A percentile compares a stretch with the other conserved stretches of the same genome.
phyloP scores from a whole-genome alignment of 1,140 invertebrate species.

The Caerostris darwini region DNA sequence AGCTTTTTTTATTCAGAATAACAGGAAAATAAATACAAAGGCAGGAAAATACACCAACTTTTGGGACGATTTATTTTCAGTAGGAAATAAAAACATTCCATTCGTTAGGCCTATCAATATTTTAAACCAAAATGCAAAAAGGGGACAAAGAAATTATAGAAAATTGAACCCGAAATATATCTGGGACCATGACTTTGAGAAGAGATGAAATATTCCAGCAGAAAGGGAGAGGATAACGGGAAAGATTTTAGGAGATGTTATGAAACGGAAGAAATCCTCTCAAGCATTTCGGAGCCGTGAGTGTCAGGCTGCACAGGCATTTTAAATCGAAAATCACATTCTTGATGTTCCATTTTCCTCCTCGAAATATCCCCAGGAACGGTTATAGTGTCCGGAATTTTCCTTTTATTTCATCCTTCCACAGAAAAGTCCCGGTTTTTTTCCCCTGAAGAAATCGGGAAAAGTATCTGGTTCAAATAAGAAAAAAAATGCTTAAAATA shows the following conservation, averaged over 20 bases:
- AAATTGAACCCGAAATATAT: background rate
- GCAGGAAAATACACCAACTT: no score
- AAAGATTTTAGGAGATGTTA: background rate
- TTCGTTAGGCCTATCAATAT: no score
- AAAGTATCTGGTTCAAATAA: background rate
- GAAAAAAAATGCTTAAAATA: background rate
- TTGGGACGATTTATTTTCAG: no score
- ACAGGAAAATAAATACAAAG: no score
- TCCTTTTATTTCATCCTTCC: conserved; percentile 40
- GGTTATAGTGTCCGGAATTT: conserved; percentile 18
- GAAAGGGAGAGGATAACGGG: background rate
- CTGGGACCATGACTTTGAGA: background rate
- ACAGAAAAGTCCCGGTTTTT: background rate
- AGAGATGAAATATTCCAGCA: background rate
- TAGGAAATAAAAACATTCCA: no score
- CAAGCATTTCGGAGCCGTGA: background rate
- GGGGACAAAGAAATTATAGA: no score
- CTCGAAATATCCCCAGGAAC: background rate
- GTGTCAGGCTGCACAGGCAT: conserved; percentile 8
- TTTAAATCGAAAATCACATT: conserved; percentile 27
- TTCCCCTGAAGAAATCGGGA: background rate
- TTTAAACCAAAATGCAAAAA: no score
- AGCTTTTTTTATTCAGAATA: no score
- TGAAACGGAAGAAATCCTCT: conserved; percentile 21
- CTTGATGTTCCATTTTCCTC: conserved; percentile 30